These are phyloP conservation scores for Andrena chrysosceles DNA, from an alignment of 2,888 invertebrate species.

Conservation along the genomic window DNA sequence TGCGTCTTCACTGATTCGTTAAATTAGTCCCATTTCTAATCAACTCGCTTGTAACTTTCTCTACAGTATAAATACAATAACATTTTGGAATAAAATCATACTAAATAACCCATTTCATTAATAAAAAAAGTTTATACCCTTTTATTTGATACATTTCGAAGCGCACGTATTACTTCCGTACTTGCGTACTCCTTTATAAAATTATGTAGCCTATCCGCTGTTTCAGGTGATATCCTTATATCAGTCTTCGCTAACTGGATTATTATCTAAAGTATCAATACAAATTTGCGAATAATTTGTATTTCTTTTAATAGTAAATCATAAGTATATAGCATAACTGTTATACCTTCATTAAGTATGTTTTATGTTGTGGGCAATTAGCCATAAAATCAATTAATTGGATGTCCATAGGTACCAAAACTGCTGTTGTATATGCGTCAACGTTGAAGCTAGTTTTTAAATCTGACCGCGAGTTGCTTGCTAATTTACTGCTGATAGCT, in stretches of 20 bases:
- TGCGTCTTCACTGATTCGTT: background rate
- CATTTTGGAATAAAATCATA: background rate
- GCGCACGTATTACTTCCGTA: fast-evolving
- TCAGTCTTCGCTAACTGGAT: fast-evolving
- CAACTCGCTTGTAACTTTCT: background rate
- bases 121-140: background rate
- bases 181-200: background rate
- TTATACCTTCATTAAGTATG: background rate
- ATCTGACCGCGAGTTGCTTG: background rate
- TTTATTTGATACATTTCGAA: background rate
- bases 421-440: no score
- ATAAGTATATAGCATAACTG: background rate
- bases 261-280: slow-evolving; percentile 24
- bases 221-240: background rate
- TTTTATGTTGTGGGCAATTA: background rate
- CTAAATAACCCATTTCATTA: no score
- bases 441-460: background rate
- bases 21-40: background rate
- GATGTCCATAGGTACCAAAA: slow-evolving; percentile 2
- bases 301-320: background rate
- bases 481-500: background rate
- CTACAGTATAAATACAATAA: background rate
- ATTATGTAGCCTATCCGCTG: fast-evolving
- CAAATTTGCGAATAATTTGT: background rate
- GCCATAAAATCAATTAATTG: slow-evolving; percentile 12